These are phyloP conservation scores for Cremastinae sp. DNA, from an alignment of 2,888 invertebrate species.

Conservation along the genomic window DNA sequence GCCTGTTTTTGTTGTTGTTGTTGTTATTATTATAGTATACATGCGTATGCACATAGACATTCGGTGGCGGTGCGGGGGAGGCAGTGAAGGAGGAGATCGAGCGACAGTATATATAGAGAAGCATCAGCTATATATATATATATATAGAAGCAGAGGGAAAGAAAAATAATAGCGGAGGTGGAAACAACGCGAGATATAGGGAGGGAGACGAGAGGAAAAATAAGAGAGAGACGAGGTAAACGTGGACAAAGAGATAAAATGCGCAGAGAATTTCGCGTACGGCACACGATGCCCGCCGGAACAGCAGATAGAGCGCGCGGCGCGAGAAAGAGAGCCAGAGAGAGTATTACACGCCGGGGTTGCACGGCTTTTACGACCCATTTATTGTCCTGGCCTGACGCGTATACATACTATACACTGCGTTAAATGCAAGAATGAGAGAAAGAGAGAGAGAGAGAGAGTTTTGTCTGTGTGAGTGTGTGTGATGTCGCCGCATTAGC, in stretches of 20 bases:
- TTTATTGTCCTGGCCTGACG: conserved; percentile 60
- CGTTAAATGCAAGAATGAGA: conserved; percentile 13
- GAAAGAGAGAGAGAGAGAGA: too few relatives aligned
- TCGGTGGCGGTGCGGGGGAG: too few relatives aligned
- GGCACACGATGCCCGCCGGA: conserved; percentile 33
- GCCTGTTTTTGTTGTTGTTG: too few relatives aligned
- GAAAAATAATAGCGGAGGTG: conserved; percentile 33
- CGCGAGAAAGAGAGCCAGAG: conserved; percentile 19
- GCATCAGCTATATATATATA: too few relatives aligned
- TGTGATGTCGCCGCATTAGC: conserved; percentile 59
- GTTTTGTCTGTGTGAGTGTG: conserved; percentile 5
- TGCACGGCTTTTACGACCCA: conserved; percentile 59
- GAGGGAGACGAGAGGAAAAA: conserved; percentile 25
- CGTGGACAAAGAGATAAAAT: conserved; percentile 56
- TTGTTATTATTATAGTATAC: too few relatives aligned
- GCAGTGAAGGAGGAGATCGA: too few relatives aligned
- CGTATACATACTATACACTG: too few relatives aligned
- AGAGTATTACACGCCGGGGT: conserved; percentile 45
- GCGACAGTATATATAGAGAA: too few relatives aligned
- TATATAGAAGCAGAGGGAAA: conserved; percentile 21
- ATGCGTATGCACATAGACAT: too few relatives aligned
- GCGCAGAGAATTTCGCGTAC: conserved; percentile 30
- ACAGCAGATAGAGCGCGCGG: conserved; percentile 33
- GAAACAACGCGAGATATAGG: conserved; percentile 11
- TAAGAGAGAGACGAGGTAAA: conserved; percentile 47